Base-by-base conservation (phyloP, 2,113 vertebrate species). In the Sinocyclocheilus anshuiensis region DNA sequence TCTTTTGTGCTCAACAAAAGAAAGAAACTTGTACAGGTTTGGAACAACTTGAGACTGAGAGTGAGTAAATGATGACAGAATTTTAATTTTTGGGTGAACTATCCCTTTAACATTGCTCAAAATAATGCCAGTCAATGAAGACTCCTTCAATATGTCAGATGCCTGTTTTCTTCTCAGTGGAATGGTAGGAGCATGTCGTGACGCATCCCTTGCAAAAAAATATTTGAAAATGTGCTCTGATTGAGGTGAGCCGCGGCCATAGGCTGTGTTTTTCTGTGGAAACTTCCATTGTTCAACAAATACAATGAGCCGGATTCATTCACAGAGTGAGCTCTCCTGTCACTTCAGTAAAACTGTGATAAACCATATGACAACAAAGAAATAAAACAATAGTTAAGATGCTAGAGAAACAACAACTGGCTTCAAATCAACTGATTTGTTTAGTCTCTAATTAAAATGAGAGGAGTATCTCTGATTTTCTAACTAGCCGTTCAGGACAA, bases 241-340 rank as follows among this genome's bases (percentile, higher is more conserved):
- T 77, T 45, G 67, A 77, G 69, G 11, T 24, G 1, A 16, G 12
- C 16, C 1, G 65, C 29, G 45, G 24, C 50, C 83, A 10, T 45
- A 18, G 78, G 63, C 18, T 45, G 74, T 86, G 78, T 69, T 86
- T 69, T 74, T 57, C 72, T 45, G 36, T 78, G 86, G 86, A 83
- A 83, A 83, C 74, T 71, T 87, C 61, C 33, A 45, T 59, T 39
- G 42, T 48, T 33, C 24, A 39, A 15, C 79, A 36, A 48, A 71
- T 36, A 75, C 75, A 29, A 15, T 71, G 33, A 78, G 50, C 10
- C 55, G 18, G n/a, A 87, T 24, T 65, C 13, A 42, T 77, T 42
- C 11, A 55, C 76, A 55, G 24, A 63, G 59, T 42, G 42, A 55
- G 76, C 24, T 33, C 24, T 8, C 71, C 74, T 26, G 48, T 29